phyloP scores from a whole-genome alignment of 2,113 vertebrate species.

The Apistogramma diplotaenia region DNA sequence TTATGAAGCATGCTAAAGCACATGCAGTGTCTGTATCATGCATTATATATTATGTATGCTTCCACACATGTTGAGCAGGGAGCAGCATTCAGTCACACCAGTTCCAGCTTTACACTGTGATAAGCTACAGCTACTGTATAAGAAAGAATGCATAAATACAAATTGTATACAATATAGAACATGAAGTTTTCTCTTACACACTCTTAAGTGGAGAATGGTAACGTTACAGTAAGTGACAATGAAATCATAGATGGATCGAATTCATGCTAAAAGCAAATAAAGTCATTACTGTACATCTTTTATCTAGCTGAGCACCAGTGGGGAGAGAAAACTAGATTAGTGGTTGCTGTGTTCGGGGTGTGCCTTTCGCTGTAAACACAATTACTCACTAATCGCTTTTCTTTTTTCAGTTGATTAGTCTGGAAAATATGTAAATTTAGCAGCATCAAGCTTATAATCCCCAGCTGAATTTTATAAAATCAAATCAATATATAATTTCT shows the following conservation, averaged over 20 bases:
- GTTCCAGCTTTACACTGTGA: neutral
- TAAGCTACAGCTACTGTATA: neutral
- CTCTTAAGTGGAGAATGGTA: neutral
- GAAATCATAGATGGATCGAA: neutral
- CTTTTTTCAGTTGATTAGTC: neutral
- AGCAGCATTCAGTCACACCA: neutral
- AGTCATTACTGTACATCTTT: conserved; percentile 8
- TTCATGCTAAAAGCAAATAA: conserved; percentile 21
- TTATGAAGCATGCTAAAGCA: neutral
- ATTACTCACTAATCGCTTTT: conserved; percentile 32
- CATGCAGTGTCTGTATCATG: neutral
- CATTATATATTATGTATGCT: neutral
- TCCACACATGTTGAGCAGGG: neutral
- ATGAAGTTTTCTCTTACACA: neutral
- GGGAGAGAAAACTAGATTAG: conserved; percentile 21
- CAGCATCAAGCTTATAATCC: neutral
- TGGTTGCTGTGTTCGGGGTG: neutral
- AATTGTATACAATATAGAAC: neutral
- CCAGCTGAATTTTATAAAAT: neutral
- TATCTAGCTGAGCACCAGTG: neutral
- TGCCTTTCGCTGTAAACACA: conserved; percentile 9
- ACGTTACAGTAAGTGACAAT: neutral
- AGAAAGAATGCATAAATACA: fast-evolving
- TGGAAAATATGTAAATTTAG: neutral
- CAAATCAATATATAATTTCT: neutral